Evolutionary conservation across 2,797 vertebrate genomes (phyloP), one percentile per base, ranked within the genome.

Genomic region (Trachurus trachurus): DNA sequence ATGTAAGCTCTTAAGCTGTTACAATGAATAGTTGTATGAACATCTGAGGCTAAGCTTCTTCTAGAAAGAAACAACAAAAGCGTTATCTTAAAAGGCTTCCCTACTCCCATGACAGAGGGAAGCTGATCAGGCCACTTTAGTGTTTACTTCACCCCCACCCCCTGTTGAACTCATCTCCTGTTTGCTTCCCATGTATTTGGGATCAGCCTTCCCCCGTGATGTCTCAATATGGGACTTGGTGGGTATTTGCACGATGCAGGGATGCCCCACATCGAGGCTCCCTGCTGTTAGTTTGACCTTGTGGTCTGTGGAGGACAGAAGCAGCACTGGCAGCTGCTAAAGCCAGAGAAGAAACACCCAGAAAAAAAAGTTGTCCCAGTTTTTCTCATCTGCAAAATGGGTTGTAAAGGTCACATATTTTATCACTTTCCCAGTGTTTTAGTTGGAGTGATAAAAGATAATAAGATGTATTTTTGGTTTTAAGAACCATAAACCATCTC

Each of bases 1-100:
- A 78, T 0, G 57, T 77, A 70, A 80, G 71, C 71, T 78, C 40
- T 81, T 81, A 68, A 82, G 44, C 69, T 61, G 49, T 63, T 69
- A 66, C 74, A 66, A 39, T 76, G 42, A 62, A 58, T 63, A 49
- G 64, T 62, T 60, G 59, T 69, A 45, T 76, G 29, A 80, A 78
- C 71, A 66, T 74, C 58, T n/a, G 16, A 56, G 68, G 62, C 71
- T 81, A 57, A 82, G 71, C 69, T 58, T 76, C 49, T 22, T 39
- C 11, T 12, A 56, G 42, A 68, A 62, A 59, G 60, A 66, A 67
- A 74, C 34, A 77, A 80, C 76, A 49, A 56, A 75, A 76, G 12
- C 21, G 37, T 78, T 13, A 13, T 65, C 59, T 63, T 8, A 29
- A 66, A 61, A 21, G 50, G 45, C 70, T 37, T 50, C 59, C 71